Conservation (phyloP, 2,797 vertebrate genomes). For the Podarcis siculus region DNA sequence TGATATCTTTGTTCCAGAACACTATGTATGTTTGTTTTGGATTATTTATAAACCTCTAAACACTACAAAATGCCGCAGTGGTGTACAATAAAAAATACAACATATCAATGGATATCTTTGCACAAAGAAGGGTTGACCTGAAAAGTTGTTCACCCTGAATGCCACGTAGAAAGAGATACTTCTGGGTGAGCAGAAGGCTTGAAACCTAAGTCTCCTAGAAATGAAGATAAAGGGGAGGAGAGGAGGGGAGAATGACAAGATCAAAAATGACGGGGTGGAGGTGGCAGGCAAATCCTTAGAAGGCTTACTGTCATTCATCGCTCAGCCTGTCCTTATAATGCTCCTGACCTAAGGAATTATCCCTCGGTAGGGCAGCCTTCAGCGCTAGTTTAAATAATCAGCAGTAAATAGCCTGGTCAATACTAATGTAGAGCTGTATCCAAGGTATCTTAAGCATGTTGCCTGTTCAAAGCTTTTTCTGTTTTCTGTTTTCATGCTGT, state of each 20-base stretch:
- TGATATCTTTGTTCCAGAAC: not conserved
- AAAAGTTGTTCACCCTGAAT: not conserved
- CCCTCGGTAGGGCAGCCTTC: not conserved
- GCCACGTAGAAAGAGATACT: not conserved
- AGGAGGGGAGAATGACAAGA: not conserved
- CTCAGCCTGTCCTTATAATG: constrained; percentile 8
- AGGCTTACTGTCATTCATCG: constrained; percentile 26
- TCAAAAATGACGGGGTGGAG: constrained; percentile 1
- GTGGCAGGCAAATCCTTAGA: constrained; percentile 20
- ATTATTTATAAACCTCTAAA: not conserved
- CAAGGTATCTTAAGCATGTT: not conserved
- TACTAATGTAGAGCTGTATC: not conserved
- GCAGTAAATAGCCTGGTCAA: constrained; percentile 8
- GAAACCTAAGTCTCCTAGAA: constrained; percentile 5
- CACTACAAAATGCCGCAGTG: too few relatives aligned
- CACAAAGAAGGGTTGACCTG: not conserved
- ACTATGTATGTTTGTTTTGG: not conserved
- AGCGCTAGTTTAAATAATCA: not conserved
- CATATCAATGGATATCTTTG: not conserved
- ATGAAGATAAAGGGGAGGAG: not conserved
- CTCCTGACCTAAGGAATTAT: constrained; percentile 23
- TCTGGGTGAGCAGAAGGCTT: not conserved
- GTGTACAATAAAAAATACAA: too few relatives aligned
- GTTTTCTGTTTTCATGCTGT: not conserved
- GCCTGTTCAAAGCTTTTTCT: constrained; percentile 5